A percentile compares a stretch with the other conserved stretches of the same genome.
phyloP scores from a whole-genome alignment of 2,888 invertebrate genomes.

The Brachyptera risi region DNA sequence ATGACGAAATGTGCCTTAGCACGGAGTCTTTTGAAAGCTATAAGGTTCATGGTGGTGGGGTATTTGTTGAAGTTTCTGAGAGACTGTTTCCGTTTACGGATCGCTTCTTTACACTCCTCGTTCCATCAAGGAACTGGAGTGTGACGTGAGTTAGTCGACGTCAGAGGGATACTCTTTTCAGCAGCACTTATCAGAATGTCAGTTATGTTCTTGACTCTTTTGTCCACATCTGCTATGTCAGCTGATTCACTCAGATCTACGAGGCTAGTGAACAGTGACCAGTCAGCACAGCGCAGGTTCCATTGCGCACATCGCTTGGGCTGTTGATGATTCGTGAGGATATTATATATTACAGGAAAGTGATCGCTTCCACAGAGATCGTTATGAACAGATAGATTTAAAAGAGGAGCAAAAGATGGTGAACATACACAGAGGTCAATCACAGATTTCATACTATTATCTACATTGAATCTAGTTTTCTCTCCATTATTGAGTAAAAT shows the following conservation, averaged over 20 bases:
- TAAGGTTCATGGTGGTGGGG: background rate
- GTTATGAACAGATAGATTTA: background rate
- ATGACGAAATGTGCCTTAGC: background rate
- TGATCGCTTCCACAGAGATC: conserved; percentile 1
- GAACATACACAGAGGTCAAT: background rate
- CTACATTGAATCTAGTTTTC: background rate
- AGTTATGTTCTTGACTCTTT: background rate
- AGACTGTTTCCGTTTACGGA: background rate
- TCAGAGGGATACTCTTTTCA: conserved; percentile 2
- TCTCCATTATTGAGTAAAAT: conserved; percentile 4
- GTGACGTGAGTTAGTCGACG: background rate
- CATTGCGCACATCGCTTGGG: too few relatives aligned
- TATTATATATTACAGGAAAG: background rate
- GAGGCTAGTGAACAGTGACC: too few relatives aligned
- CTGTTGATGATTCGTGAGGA: too few relatives aligned
- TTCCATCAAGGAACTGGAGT: conserved; percentile 2
- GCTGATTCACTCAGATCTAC: background rate
- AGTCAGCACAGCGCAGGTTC: too few relatives aligned
- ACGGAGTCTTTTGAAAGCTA: too few relatives aligned
- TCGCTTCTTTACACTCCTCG: conserved; percentile 7
- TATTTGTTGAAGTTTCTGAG: background rate
- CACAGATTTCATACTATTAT: background rate
- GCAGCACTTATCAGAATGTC: background rate
- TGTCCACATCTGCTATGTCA: background rate
- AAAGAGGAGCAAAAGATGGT: background rate